phyloP scores from a whole-genome alignment of 2,113 vertebrate species.

The Henicopernis longicauda region DNA sequence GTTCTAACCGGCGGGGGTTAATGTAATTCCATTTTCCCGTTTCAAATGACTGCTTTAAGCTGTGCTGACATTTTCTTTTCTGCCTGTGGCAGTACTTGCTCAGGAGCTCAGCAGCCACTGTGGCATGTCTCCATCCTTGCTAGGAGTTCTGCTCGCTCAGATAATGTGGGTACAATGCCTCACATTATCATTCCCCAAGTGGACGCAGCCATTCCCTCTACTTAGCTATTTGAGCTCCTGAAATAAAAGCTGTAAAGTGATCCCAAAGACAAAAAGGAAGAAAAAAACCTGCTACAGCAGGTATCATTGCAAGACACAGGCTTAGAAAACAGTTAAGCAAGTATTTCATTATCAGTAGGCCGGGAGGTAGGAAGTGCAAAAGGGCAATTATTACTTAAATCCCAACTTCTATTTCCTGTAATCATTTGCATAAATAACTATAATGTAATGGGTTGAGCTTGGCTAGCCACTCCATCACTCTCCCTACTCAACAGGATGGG shows the following conservation, averaged over 20 bases:
- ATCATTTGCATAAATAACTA: not conserved
- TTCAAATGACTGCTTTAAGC: not conserved
- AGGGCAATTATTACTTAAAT: not conserved
- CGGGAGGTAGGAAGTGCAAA: not conserved
- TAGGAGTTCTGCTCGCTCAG: not conserved
- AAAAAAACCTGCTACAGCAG: not conserved
- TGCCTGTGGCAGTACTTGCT: not conserved
- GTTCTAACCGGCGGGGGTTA: rapidly evolving
- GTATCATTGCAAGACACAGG: not conserved
- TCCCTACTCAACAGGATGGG: not conserved
- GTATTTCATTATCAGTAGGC: not conserved
- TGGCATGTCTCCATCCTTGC: not conserved
- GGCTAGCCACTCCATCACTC: not conserved
- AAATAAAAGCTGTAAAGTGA: not conserved
- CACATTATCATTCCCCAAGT: not conserved
- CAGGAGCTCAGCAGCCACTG: not conserved
- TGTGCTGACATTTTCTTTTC: not conserved
- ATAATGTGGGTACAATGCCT: not conserved
- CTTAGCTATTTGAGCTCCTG: not conserved
- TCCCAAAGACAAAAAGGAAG: not conserved
- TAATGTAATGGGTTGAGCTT: not conserved
- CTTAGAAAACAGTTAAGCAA: not conserved
- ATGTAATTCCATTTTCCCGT: not conserved
- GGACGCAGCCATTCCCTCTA: not conserved
- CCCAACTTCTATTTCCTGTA: not conserved